Conservation (phyloP, 2,888 invertebrate genomes). For the Drosophila borborema region DNA sequence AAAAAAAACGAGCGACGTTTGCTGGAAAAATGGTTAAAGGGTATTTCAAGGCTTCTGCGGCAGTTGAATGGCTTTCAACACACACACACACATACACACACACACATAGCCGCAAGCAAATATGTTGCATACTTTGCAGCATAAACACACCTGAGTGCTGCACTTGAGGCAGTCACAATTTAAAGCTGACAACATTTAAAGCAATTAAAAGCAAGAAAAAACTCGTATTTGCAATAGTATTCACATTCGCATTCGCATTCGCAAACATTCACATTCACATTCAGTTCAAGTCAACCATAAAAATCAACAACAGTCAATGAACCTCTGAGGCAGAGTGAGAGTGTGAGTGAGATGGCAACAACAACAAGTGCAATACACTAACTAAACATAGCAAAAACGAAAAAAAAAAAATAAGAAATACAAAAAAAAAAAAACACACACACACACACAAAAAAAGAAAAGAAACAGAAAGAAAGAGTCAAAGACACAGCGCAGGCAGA, state of each 20-base stretch:
- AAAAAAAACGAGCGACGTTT: not conserved
- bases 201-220: conserved; percentile 52
- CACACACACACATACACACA: conserved; percentile 13
- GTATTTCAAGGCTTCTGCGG: conserved; percentile 47
- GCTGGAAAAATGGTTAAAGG: not conserved
- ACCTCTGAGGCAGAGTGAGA: conserved; percentile 52
- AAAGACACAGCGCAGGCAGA: not conserved
- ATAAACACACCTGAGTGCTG: conserved; percentile 3
- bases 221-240: conserved; percentile 24
- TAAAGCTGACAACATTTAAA: conserved; percentile 36
- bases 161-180: conserved; percentile 18
- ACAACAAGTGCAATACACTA: conserved; percentile 29
- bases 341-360: conserved; percentile 11
- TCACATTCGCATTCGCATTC: conserved; percentile 11
- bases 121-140: conserved; percentile 66
- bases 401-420: conserved; percentile 14
- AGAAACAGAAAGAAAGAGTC: conserved; percentile 24
- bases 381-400: conserved; percentile 45
- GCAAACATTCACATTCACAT: conserved; percentile 21
- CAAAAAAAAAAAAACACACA: conserved; percentile 7
- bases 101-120: conserved; percentile 32
- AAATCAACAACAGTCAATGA: conserved; percentile 78
- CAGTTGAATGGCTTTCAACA: conserved; percentile 22
- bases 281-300: conserved; percentile 63
- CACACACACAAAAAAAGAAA: conserved; percentile 1